Evolutionary conservation across 2,113 vertebrate genomes (phyloP), one percentile per base, ranked within the genome.

Genomic region (Athene noctua): DNA sequence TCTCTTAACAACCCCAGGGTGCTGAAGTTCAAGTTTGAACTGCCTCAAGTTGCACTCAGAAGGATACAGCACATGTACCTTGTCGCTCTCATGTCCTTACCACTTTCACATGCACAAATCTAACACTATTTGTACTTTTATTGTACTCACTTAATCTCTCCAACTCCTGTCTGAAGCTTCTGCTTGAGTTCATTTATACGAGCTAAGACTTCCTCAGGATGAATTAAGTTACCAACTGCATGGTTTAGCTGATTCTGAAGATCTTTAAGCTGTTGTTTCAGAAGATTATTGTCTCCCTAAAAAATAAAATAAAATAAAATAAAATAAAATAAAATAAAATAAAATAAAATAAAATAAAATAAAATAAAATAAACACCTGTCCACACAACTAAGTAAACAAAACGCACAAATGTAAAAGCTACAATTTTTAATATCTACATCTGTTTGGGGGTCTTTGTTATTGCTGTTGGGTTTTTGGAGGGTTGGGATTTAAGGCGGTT

Each of bases 211-310:
- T 98, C 97, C 82, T 98, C 97, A 18, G 98, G 98, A 44, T 90
- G 97, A 96, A 99, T 95, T 83, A 98, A 86, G 47, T 94, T 97
- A 40, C 86, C 88, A 72, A 95, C 92, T 3, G 95, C 97, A 68
- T 97, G 91, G 78, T 97, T 97, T 75, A 99, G 96, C 62, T 98
- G 98, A 78, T 93, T 96, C 89, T 98, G 98, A 72, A 98, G 96
- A 67, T 97, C 97, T 82, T 96, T 96, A 52, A 99, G 97, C 57
- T 98, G 97, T 21, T 98, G 95, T 94, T 97, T 98, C 79, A 99
- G 82, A 26, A 94, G 61, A 68, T 94, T 91, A 89, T 98, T 99
- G 74, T 99, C 98, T 86, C 97, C 97, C 97, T 98, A 62, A 42
- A 84, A 72, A 92, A 72, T n/a, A 49, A 12, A 34, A 21, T 66